Base-by-base conservation (phyloP, 2,797 vertebrate species). In the Podarcis lilfordi region DNA sequence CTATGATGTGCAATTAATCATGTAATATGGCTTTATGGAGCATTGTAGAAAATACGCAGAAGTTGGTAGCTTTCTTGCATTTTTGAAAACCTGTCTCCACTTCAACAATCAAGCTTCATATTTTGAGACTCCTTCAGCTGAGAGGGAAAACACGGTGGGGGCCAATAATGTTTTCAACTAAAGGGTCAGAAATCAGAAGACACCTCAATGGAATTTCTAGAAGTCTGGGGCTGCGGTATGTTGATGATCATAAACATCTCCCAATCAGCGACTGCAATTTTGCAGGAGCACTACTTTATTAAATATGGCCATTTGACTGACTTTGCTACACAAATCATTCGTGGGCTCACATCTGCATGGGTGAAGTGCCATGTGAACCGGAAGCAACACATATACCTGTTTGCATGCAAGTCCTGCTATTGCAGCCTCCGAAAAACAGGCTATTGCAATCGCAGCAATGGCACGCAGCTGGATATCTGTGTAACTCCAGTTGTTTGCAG, bases 21-120 rank as follows among this genome's bases (percentile, higher is more conserved):
- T 35, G 69, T 43, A 64, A 61, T 87, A 74, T 82, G 79, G 80
- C 79, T 82, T 87, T 37, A 75, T 74, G 71, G 11, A 82, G 45
- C 71, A 66, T 29, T 45, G 9, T 15, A 68, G 37, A 77, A 77
- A 45, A 50, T 86, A 50, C 45, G 40, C 29, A 78, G 29, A 84
- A 32, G n/a, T 15, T 35, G n/a, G 21, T 35, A 17, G 21, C 68
- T 78, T 78, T 66, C 40, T 43, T 64, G 75, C 29, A 68, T 15
- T 61, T 59, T 45, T n/a, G 32, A 72, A 86, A 61, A 74, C 43
- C 32, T 74, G 32, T 61, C 13, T 61, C 64, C 15, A 35, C 40
- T 59, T 27, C 25, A 72, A 80, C 3, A 40, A 86, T 25, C 84
- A 17, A 27, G 21, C 50, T 86, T 29, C 77, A 3, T 5, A 50